phyloP scores from a whole-genome alignment of 2,797 vertebrate species.

The Xiphorhynchus erythropygius region DNA sequence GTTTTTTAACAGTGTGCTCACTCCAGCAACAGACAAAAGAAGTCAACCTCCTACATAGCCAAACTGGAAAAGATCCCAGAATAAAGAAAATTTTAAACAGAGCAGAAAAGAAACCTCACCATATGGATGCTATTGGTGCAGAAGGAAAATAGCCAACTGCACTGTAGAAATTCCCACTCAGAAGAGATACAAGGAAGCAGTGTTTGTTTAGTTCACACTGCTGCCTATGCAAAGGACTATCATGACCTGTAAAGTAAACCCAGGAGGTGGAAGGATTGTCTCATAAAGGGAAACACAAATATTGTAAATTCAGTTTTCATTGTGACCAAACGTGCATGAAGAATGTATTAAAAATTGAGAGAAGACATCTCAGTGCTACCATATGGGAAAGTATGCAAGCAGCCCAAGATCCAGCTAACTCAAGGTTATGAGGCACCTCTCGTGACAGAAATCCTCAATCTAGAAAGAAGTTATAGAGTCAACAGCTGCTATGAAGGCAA shows the following conservation, averaged over 20 bases:
- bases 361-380: neutral
- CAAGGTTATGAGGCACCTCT: neutral
- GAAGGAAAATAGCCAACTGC: constrained; percentile 65
- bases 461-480: neutral
- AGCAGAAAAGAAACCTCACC: constrained; percentile 39
- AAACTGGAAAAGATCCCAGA: constrained; percentile 65
- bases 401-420: neutral
- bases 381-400: neutral
- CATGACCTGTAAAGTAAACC: constrained; percentile 53
- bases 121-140: constrained; percentile 71
- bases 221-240: constrained; percentile 55
- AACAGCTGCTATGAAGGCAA: neutral
- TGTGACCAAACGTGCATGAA: neutral
- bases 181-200: constrained; percentile 42
- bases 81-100: constrained; percentile 70
- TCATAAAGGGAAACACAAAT: neutral
- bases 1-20: neutral
- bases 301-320: neutral
- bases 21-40: constrained; percentile 41
- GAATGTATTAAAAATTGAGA: neutral
- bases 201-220: constrained; percentile 44
- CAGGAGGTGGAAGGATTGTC: constrained; percentile 17
- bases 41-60: constrained; percentile 46
- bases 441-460: neutral
- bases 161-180: constrained; percentile 58